Percentiles rank a stretch among this genome's conserved stretches.
phyloP scores from a whole-genome alignment of 2,113 vertebrate species.

The Lepisosteus osseus region DNA sequence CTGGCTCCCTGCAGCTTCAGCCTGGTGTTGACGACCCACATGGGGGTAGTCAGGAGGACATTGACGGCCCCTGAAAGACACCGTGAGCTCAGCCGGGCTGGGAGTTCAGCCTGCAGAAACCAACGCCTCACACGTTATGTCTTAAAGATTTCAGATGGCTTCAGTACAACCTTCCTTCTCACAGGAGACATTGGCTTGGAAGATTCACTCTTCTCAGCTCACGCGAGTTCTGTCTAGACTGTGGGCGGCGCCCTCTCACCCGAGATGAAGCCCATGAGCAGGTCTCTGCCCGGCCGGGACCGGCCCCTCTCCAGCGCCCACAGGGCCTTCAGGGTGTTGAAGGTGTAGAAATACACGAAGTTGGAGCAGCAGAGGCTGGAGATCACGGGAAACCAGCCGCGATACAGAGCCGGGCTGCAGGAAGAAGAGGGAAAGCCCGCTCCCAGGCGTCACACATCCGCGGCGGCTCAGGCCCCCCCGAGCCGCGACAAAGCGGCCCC shows the following conservation, averaged over 20 bases:
- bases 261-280: constrained; percentile 68
- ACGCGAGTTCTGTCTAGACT: background rate
- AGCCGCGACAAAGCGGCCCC: too few relatives aligned
- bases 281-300: constrained; percentile 58
- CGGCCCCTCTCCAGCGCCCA: constrained; percentile 23
- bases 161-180: too few relatives aligned
- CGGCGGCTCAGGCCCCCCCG: too few relatives aligned
- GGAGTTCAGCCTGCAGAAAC: too few relatives aligned
- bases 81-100: too few relatives aligned
- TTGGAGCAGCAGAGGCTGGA: constrained; percentile 78
- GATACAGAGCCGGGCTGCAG: constrained; percentile 65
- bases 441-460: too few relatives aligned
- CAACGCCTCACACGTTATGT: too few relatives aligned
- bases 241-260: constrained; percentile 40
- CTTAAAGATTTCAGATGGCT: too few relatives aligned
- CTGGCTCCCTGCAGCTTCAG: constrained; percentile 75
- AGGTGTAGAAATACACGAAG: constrained; percentile 79
- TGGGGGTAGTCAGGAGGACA: constrained; percentile 72
- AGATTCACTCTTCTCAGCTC: background rate
- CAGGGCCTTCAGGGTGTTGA: constrained; percentile 66
- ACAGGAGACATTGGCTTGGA: too few relatives aligned
- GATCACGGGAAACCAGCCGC: constrained; percentile 77
- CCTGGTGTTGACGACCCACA: constrained; percentile 79
- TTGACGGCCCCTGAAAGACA: constrained; percentile 44
- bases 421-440: background rate